phyloP scores from a whole-genome alignment of 92 coral and sea anemone species.

The Micromussa lordhowensis region DNA sequence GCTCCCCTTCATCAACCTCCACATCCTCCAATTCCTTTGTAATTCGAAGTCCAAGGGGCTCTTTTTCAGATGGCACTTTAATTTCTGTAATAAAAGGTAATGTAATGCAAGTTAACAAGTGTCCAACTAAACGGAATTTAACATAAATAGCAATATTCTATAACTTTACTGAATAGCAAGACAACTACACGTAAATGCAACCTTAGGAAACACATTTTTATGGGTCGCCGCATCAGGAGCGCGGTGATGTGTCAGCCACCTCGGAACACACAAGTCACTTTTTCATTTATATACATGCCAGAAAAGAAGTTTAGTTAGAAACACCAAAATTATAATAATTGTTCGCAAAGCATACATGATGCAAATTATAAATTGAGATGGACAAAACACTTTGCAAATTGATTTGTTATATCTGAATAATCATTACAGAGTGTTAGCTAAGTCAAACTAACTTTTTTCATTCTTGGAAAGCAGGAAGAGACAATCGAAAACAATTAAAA shows the following conservation, averaged over 20 bases:
- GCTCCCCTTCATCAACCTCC: conserved; percentile 78
- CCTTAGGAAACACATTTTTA: too few species aligned
- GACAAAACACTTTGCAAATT: background rate
- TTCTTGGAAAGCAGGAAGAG: too few species aligned
- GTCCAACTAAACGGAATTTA: background rate
- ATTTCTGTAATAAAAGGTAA: conserved; percentile 10
- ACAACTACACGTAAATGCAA: background rate
- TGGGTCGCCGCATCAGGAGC: background rate
- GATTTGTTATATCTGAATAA: too few species aligned
- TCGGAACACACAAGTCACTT: background rate
- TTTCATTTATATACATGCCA: too few species aligned
- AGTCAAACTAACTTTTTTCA: background rate
- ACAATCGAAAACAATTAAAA: too few species aligned
- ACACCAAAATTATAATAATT: background rate
- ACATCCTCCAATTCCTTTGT: conserved; percentile 87
- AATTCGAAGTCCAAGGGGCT: conserved; percentile 69
- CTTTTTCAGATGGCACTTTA: conserved; percentile 31
- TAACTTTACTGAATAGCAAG: background rate
- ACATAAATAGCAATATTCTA: too few species aligned
- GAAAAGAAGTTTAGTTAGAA: background rate
- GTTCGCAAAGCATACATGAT: background rate
- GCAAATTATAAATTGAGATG: background rate
- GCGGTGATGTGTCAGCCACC: background rate
- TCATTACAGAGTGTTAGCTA: background rate
- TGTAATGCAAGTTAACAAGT: background rate